phyloP scores from a whole-genome alignment of 2,888 invertebrate species.

The Chalcis sispes region DNA sequence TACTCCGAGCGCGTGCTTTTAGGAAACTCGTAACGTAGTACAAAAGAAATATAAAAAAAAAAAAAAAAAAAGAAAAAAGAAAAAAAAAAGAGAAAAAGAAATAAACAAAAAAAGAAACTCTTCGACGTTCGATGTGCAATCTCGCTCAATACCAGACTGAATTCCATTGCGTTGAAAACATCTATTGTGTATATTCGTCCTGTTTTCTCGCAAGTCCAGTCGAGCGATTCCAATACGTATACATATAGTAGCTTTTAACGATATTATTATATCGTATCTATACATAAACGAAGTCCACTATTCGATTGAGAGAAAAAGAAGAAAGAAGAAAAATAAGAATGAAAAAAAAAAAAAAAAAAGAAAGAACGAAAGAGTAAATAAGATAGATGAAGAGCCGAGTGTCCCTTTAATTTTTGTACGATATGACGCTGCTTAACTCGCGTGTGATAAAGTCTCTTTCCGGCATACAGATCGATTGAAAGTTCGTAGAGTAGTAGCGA shows the following conservation, averaged over 20 bases:
- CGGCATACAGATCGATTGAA: too few relatives aligned
- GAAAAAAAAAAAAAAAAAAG: too few relatives aligned
- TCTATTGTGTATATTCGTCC: slow-evolving; percentile 51
- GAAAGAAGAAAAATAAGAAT: too few relatives aligned
- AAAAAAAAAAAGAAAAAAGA: too few relatives aligned
- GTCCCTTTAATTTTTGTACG: too few relatives aligned
- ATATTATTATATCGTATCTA: slow-evolving; percentile 39
- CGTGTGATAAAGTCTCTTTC: too few relatives aligned
- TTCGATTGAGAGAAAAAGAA: slow-evolving; percentile 23
- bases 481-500: too few relatives aligned
- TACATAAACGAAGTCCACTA: slow-evolving; percentile 27
- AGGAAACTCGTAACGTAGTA: slow-evolving; percentile 26
- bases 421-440: too few relatives aligned
- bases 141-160: slow-evolving; percentile 50
- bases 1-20: neutral
- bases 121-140: slow-evolving; percentile 54
- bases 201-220: slow-evolving; percentile 48
- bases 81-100: too few relatives aligned
- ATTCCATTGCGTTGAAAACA: slow-evolving; percentile 42
- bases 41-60: too few relatives aligned
- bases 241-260: slow-evolving; percentile 39
- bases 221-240: slow-evolving; percentile 44
- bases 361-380: slow-evolving; percentile 8
- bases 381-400: too few relatives aligned
- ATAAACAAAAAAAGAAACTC: too few relatives aligned